Conservation (phyloP, 2,113 vertebrate genomes). For the Alligator sinensis region DNA sequence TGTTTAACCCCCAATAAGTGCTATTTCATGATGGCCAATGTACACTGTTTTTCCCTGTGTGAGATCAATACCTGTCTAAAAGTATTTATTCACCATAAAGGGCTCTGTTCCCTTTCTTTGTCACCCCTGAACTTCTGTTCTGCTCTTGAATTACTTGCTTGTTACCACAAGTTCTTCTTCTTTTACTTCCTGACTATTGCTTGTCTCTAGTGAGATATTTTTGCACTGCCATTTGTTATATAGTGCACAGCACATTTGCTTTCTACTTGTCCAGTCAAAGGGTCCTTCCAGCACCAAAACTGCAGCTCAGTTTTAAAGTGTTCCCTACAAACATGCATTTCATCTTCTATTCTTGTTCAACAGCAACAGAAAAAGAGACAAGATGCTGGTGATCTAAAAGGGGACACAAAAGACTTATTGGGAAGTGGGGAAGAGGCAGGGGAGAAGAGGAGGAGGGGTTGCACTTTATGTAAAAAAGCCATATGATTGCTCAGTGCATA, state of each 20-base stretch:
- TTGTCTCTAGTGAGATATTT: conserved; percentile 9
- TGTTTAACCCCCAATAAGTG: conserved; percentile 28
- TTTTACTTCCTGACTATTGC: neutral
- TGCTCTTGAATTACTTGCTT: conserved; percentile 13
- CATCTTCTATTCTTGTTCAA: conserved; percentile 29
- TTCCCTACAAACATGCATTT: conserved; percentile 43
- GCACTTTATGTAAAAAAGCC: no score
- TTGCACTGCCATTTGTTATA: conserved; percentile 38
- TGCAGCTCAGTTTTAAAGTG: conserved; percentile 56
- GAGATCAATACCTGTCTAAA: conserved; percentile 72
- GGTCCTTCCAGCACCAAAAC: conserved; percentile 37
- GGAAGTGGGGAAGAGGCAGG: no score
- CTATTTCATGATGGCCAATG: conserved; percentile 46
- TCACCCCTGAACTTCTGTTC: conserved; percentile 60
- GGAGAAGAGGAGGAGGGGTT: no score
- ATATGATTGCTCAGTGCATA: no score
- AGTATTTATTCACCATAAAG: conserved; percentile 65
- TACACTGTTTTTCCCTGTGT: neutral
- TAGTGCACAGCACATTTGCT: conserved; percentile 5
- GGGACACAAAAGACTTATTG: conserved; percentile 17
- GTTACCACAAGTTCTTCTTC: neutral
- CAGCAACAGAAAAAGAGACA: conserved; percentile 37
- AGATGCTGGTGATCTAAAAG: conserved; percentile 45
- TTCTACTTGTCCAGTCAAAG: conserved; percentile 56
- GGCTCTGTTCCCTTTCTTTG: conserved; percentile 52